These are phyloP conservation scores for Rallus crepitans DNA, from an alignment of 2,797 vertebrate genomes.

Conservation along the genomic window DNA sequence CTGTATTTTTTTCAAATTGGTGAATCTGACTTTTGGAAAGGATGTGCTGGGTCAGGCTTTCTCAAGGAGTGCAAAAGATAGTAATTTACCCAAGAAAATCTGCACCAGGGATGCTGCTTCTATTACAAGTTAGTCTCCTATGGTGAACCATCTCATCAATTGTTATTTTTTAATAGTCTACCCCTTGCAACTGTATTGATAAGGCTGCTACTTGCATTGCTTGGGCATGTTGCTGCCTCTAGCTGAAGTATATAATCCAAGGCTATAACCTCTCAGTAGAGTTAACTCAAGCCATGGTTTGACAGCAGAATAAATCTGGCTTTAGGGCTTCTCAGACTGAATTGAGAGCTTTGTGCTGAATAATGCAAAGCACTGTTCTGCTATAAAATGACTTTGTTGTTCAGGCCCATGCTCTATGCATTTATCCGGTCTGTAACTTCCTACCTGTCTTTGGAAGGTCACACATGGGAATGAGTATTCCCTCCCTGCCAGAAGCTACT, in stretches of 20 bases:
- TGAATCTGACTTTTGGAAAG: not conserved
- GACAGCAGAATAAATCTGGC: constrained; percentile 39
- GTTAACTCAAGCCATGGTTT: constrained; percentile 6
- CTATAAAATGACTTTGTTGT: not conserved
- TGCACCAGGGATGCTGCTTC: not conserved
- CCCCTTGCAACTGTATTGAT: not conserved
- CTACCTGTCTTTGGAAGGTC: not conserved
- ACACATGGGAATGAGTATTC: not conserved
- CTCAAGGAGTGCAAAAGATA: not conserved
- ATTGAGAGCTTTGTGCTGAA: constrained; percentile 9
- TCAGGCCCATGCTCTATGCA: not conserved
- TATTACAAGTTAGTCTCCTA: not conserved
- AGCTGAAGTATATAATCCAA: constrained; percentile 5
- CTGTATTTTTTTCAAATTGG: not conserved
- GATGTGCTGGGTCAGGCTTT: not conserved
- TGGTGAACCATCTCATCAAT: not conserved
- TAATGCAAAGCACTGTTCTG: constrained; percentile 17
- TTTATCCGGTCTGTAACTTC: not conserved
- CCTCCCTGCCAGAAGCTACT: not conserved
- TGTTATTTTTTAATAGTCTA: not conserved
- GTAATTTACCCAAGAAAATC: not conserved
- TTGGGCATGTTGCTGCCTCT: not conserved
- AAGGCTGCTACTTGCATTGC: not conserved
- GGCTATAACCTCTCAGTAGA: not conserved
- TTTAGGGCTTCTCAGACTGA: not conserved